Conservation (phyloP, 53 echinoderm and acorn worm genomes). For the Luidia sarsii region DNA sequence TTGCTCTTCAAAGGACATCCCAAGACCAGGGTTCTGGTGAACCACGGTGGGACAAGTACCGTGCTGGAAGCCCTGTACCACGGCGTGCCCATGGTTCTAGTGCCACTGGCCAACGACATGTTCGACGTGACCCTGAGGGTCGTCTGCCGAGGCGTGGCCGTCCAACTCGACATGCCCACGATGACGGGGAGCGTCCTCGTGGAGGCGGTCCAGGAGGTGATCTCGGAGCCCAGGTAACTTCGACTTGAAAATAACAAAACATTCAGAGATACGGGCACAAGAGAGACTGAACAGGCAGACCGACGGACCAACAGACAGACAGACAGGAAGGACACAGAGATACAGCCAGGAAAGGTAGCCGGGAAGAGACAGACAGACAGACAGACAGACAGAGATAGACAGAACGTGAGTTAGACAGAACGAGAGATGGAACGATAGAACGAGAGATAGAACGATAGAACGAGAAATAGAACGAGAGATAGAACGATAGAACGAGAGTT, state of each 20-base stretch:
- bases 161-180: slow-evolving; percentile 21
- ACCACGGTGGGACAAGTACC: slow-evolving; percentile 35
- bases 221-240: slow-evolving; percentile 29
- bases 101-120: slow-evolving; percentile 38
- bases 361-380: too few relatives aligned
- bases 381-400: too few relatives aligned
- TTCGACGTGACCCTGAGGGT: slow-evolving; percentile 4
- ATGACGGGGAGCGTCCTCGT: not conserved
- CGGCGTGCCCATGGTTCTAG: slow-evolving; percentile 33
- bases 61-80: slow-evolving; percentile 22
- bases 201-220: not conserved
- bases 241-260: too few relatives aligned
- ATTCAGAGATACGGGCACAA: not conserved
- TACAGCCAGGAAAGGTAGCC: too few relatives aligned
- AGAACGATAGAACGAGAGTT: too few relatives aligned
- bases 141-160: slow-evolving; percentile 36
- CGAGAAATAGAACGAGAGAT: too few relatives aligned
- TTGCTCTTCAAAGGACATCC: slow-evolving; percentile 7
- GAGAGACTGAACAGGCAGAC: too few relatives aligned
- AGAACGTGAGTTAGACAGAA: too few relatives aligned
- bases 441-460: too few relatives aligned
- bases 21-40: slow-evolving; percentile 26
- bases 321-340: too few relatives aligned
- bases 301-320: too few relatives aligned
- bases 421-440: too few relatives aligned